Evolutionary conservation across 64 coral and sea anemone genomes (phyloP).

Genomic region (Platygyra sinensis): DNA sequence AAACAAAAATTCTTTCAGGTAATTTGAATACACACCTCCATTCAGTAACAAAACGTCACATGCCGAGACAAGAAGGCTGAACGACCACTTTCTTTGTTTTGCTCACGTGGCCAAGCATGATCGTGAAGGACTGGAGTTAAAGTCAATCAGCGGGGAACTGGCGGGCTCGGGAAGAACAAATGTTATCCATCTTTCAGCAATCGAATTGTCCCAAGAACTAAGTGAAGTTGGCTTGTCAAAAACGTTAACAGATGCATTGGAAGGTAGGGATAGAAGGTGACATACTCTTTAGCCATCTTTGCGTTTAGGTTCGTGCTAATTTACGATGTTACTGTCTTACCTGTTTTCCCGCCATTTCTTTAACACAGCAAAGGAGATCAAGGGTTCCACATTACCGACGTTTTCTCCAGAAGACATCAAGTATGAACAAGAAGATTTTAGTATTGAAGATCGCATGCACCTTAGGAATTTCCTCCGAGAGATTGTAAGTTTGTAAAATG

Average conservation of each 20-base stretch:
- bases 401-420: slow-evolving; percentile 1
- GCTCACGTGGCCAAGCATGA: no score
- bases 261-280: slow-evolving; percentile 2
- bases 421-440: neutral
- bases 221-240: slow-evolving; percentile 8
- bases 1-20: no score
- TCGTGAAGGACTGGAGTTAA: no score
- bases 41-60: no score
- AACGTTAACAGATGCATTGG: neutral
- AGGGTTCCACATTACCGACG: neutral
- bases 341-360: slow-evolving; percentile 3
- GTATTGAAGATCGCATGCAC: neutral
- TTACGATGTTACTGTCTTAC: neutral
- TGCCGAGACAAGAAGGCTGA: no score
- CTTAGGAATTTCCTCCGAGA: slow-evolving; percentile 16
- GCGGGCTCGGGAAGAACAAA: neutral
- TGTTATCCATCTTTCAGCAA: neutral
- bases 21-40: no score
- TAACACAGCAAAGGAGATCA: slow-evolving; percentile 11
- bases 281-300: neutral
- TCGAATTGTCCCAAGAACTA: neutral
- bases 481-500: slow-evolving; percentile 18
- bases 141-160: no score
- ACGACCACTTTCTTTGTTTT: no score
- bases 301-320: no score